Evolutionary conservation across 2,113 vertebrate genomes (phyloP), one percentile per base, ranked within the genome.

Genomic region (Ornithorhynchus anatinus): DNA sequence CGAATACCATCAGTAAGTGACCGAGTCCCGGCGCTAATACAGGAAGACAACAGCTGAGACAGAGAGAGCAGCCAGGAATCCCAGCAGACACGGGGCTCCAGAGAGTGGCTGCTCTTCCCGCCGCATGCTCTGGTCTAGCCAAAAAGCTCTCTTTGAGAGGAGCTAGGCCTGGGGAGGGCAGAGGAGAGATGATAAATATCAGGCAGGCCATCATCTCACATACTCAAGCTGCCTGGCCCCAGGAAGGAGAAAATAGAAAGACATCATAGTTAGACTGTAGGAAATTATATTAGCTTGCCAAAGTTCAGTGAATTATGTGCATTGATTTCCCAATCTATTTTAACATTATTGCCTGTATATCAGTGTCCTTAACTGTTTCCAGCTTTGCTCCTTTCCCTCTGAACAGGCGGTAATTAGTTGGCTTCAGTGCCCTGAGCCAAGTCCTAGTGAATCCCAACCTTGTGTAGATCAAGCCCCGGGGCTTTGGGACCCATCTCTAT

Each of bases 381-480:
- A 1, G 2, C 32, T n/a, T 1, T 16, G 6, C 7, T 56, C 25
- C 10, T 37, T 13, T 5, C 7, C 29, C 27, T 17, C 11, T n/a
- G 50, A 57, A 44, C 40, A 52, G 37, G 25, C 22, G 23, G 27
- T 33, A 52, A 61, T 1, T 60, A 39, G 1, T 35, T 20, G 31
- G 42, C 12, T 67, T 79, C 79, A 70, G 59, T 47, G 43, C 39
- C n/a, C 53, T 17, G 37, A 47, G n/a, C n/a, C n/a, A n/a, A n/a
- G n/a, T n/a, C n/a, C n/a, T n/a, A n/a, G n/a, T n/a, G n/a, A n/a
- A n/a, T n/a, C n/a, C n/a, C n/a, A n/a, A n/a, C n/a, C n/a, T n/a
- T n/a, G n/a, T n/a, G n/a, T n/a, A n/a, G n/a, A n/a, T n/a, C n/a
- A n/a, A n/a, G n/a, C n/a, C n/a, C n/a, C n/a, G n/a, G n/a, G n/a